Percentiles rank a stretch among this genome's conserved stretches.
Conservation (phyloP, 2,113 vertebrate species). For the Manacus vitellinus region DNA sequence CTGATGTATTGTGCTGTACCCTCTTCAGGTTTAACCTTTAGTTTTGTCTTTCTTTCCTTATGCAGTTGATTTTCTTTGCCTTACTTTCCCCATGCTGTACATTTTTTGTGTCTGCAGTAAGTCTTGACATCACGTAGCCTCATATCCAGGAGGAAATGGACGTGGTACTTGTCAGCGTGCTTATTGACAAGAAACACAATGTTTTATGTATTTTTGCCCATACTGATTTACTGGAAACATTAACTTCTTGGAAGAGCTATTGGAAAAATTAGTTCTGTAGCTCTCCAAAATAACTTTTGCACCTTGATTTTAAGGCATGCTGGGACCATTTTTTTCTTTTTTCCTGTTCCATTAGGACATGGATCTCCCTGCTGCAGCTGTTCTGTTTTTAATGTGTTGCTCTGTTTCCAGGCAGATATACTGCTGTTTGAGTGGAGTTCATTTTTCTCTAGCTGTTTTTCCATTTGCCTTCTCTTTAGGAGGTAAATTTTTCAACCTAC, state of each 20-base stretch:
- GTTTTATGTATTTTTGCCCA: neutral
- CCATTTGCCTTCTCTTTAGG: neutral
- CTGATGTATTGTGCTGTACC: neutral
- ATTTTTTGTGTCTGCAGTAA: neutral
- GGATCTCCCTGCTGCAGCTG: neutral
- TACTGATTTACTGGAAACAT: neutral
- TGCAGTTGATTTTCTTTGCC: neutral
- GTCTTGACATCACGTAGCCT: neutral
- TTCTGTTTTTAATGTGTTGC: neutral
- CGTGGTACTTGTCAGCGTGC: neutral
- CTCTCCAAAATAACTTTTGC: constrained; percentile 1
- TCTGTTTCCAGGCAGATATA: constrained; percentile 12
- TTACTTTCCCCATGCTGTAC: neutral
- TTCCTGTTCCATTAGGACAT: neutral
- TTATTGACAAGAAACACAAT: constrained; percentile 9
- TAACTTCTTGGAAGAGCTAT: neutral
- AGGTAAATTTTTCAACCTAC: neutral
- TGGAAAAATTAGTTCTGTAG: constrained; percentile 6
- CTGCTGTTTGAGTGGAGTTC: neutral
- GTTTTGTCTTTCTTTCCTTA: neutral
- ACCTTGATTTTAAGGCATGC: neutral
- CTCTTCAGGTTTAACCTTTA: neutral
- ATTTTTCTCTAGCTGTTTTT: neutral
- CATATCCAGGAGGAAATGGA: neutral
- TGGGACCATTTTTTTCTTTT: neutral